Conservation (phyloP, 2,113 vertebrate species). For the Emydura subglobosa region DNA sequence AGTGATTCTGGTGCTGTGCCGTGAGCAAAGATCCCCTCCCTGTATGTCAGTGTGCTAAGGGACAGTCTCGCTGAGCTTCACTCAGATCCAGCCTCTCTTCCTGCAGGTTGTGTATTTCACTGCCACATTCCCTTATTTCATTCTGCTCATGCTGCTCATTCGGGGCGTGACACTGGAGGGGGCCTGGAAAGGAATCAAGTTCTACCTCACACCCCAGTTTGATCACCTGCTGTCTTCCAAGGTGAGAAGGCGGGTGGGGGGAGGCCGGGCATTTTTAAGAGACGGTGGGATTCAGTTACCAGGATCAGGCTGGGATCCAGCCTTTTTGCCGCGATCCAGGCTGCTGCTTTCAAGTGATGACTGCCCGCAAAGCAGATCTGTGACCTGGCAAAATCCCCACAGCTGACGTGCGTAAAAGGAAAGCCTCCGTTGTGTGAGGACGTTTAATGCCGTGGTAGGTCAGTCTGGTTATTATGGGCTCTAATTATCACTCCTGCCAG, state of each 20-base stretch:
- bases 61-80: background rate
- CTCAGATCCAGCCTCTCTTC: background rate
- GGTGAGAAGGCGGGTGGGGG: slow-evolving; percentile 55
- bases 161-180: slow-evolving; percentile 85
- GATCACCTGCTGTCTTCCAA: slow-evolving; percentile 85
- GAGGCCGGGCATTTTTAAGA: background rate
- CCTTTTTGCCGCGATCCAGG: background rate
- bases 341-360: background rate
- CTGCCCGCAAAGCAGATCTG: background rate
- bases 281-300: background rate
- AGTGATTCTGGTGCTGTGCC: background rate
- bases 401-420: background rate
- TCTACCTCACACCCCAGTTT: slow-evolving; percentile 86
- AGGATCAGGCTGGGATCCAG: background rate
- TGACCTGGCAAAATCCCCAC: background rate
- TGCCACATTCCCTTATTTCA: slow-evolving; percentile 86
- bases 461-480: background rate
- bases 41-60: background rate
- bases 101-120: slow-evolving; percentile 86
- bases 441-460: fast-evolving
- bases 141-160: slow-evolving; percentile 84
- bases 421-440: background rate
- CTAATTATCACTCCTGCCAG: background rate
- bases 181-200: slow-evolving; percentile 85
- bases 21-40: background rate